phyloP scores from a whole-genome alignment of 2,888 invertebrate species.

The Drosophila dives region DNA sequence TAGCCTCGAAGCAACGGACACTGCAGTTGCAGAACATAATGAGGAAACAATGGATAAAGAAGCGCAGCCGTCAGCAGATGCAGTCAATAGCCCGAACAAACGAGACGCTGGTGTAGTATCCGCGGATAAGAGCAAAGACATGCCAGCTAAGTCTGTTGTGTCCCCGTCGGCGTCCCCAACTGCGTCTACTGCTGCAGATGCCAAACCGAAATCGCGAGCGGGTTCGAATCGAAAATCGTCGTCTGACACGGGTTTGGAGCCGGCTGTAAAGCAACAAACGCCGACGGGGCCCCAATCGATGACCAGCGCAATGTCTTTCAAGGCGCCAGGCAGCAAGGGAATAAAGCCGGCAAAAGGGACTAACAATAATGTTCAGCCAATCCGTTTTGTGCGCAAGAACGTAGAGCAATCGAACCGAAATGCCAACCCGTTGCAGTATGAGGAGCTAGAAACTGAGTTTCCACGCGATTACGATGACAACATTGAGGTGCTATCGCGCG shows the following conservation, averaged over 20 bases:
- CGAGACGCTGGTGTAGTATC: conserved; percentile 64
- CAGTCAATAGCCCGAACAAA: conserved; percentile 42
- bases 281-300: conserved; percentile 50
- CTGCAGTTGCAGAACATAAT: conserved; percentile 56
- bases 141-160: conserved; percentile 57
- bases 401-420: conserved; percentile 83
- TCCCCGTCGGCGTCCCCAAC: conserved; percentile 40
- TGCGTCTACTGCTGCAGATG: conserved; percentile 31
- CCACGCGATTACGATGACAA: conserved; percentile 85
- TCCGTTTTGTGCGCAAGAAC: conserved; percentile 84
- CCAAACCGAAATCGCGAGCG: conserved; percentile 61
- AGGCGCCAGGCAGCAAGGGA: conserved; percentile 39
- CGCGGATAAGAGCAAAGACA: conserved; percentile 68
- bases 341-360: conserved; percentile 42
- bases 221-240: conserved; percentile 64
- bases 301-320: conserved; percentile 52
- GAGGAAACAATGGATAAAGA: conserved; percentile 72
- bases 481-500: conserved; percentile 84
- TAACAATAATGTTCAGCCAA: conserved; percentile 74
- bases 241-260: conserved; percentile 70
- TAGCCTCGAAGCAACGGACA: conserved; percentile 44
- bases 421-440: conserved; percentile 76
- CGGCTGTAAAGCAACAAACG: conserved; percentile 52
- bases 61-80: conserved; percentile 58
- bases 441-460: conserved; percentile 84